phyloP scores from a whole-genome alignment of 2,113 vertebrate species.

The Meriones unguiculatus region DNA sequence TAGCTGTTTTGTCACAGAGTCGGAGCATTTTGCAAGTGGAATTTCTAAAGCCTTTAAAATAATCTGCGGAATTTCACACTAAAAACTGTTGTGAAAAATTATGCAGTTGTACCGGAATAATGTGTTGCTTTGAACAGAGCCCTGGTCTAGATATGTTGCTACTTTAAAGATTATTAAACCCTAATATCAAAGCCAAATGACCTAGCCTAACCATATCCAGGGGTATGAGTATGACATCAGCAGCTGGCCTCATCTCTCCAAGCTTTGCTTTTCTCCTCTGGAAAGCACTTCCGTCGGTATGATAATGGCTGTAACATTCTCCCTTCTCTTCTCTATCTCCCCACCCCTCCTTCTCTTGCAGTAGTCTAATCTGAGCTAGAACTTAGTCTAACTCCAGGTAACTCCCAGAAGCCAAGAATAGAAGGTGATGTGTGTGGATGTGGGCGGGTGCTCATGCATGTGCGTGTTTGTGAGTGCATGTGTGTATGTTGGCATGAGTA shows the following conservation, averaged over 20 bases:
- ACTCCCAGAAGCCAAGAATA: not conserved
- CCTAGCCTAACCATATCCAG: not conserved
- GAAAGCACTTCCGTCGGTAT: not conserved
- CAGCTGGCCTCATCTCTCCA: not conserved
- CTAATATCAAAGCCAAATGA: not conserved
- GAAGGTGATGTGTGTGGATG: not conserved
- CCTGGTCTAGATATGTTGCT: not conserved
- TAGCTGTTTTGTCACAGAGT: constrained; percentile 17
- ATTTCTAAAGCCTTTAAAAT: constrained; percentile 33
- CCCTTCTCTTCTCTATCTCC: not conserved
- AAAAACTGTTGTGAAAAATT: constrained; percentile 34
- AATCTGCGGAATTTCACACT: not conserved
- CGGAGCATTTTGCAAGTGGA: not conserved
- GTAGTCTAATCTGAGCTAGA: not conserved
- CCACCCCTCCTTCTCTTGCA: not conserved
- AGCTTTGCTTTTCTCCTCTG: not conserved
- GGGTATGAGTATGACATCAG: not conserved
- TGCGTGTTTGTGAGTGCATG: not conserved
- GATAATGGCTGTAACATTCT: not conserved
- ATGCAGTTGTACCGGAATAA: not conserved
- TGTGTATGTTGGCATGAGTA: not conserved
- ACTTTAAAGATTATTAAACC: not conserved
- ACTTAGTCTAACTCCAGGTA: constrained; percentile 12
- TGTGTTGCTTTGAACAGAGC: not conserved
- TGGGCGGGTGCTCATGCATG: not conserved